These are phyloP conservation scores for Zenarchopterus dispar DNA, from an alignment of 2,797 vertebrate genomes.

Conservation along the genomic window DNA sequence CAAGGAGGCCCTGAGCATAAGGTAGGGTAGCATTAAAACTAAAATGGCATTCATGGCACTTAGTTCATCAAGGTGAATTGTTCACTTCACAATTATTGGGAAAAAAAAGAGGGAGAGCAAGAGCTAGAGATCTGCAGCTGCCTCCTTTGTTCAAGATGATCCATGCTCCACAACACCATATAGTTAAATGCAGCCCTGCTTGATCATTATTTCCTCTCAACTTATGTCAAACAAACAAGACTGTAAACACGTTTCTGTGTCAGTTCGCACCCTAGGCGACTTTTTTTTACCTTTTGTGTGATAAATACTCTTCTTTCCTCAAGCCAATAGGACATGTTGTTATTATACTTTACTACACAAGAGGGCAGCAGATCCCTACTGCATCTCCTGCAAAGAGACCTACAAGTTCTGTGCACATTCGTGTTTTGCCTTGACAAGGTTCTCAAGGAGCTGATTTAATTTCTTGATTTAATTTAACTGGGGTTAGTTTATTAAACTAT, in stretches of 20 bases:
- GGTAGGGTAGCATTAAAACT: no score
- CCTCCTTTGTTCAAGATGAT: no score
- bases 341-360: slow-evolving; percentile 38
- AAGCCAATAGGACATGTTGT: background rate
- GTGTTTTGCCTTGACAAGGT: slow-evolving; percentile 30
- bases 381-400: slow-evolving; percentile 8
- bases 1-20: no score
- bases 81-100: no score
- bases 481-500: slow-evolving; percentile 30
- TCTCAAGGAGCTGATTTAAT: slow-evolving; percentile 53
- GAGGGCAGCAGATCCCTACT: slow-evolving; percentile 71
- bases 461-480: slow-evolving; percentile 47
- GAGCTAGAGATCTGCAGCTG: no score
- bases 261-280: background rate
- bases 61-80: no score
- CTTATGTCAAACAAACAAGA: background rate
- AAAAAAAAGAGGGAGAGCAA: no score
- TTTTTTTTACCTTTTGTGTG: background rate
- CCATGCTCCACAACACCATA: background rate
- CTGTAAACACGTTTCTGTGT: background rate
- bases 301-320: background rate
- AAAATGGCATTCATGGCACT: no score
- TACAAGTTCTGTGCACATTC: slow-evolving; percentile 9
- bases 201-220: background rate
- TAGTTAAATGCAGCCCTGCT: background rate